Base-by-base conservation (phyloP, 2,888 invertebrate species). In the Pseudococcus longispinus region DNA sequence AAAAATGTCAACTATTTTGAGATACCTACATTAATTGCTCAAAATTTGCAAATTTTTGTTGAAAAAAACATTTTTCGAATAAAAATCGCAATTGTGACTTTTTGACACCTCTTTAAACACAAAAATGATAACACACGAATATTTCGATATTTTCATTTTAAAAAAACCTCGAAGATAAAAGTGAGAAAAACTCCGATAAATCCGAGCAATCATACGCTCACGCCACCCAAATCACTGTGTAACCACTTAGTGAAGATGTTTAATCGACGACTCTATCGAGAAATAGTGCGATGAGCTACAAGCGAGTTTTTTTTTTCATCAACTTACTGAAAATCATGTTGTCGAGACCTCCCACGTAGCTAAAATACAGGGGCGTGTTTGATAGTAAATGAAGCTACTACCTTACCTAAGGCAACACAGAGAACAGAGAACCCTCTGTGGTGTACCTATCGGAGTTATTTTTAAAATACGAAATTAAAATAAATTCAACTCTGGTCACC, bases 241-340 rank as follows among this genome's bases (percentile, higher is more conserved):
- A 80, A 80, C 77, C 42, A 80, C 77, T 80, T 80, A 80, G 42
- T 80, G 42, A 42, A 80, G 42, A 80, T 80, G 42, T 80, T 80
- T 29, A 37, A 42, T 42, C 20, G 20, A 42, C 32, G 77, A 80
- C 77, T 37, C 8, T 42, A 80, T 80, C 77, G 37, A 37, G 37
- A n/a, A 80, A 15, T 42, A 80, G 42, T 29, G 77, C 42, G 42
- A 80, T 80, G 77, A 80, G 77, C 77, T 80, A 42, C 20, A 42
- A 80, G 77, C 77, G 42, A 42, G 37, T 74, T 80, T 80, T 80
- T 80, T 80, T 80, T 77, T 37, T 80, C 42, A 80, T 80, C 42
- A 42, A 80, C 77, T 80, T 80, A 80, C 77, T 80, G 77, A 80
- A 80, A 80, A 80, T 80, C 77, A 80, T 42, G 77, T 42, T 20